Evolutionary conservation across 2,797 vertebrate genomes (phyloP), one percentile per base, ranked within the genome.

Genomic region (Syncerus caffer): DNA sequence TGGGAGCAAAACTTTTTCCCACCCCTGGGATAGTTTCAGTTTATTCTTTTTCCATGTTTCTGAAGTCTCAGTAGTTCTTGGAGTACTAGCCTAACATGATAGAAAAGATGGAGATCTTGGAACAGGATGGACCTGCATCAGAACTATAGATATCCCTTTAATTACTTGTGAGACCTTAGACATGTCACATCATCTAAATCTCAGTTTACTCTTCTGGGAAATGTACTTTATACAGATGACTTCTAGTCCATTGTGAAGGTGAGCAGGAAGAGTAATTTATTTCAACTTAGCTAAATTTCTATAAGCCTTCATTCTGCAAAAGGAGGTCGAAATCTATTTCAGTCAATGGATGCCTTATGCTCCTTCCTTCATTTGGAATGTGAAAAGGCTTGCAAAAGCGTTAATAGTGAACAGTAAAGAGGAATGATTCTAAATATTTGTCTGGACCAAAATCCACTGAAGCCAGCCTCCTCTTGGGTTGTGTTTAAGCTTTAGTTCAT

Each of bases 171-270:
- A 95, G 38, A 79, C 1, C 9, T 96, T 82, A 51, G 12, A 85
- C 25, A 93, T 51, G 50, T 89, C 64, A 93, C 3, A 57, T 50
- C 50, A 7, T 31, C 8, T 64, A 34, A 85, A 45, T 21, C 4
- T 71, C 60, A 88, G 19, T 45, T 98, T 82, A 38, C 27, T 74
- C 16, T 57, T 25, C 11, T 76, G 6, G 1, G 1, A 96, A 97
- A 89, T 12, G 34, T 29, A 21, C 76, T 17, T 67, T 58, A 45
- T 2, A 57, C 4, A 25, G 4, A 27, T 15, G 4, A 9, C 90
- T 15, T 88, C 55, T 34, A 53, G 29, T 82, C 2, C 27, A 88
- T 12, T 53, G 31, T 1, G 1, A 80, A 64, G 9, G 1, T 31
- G 9, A 89, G 13, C 21, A 86, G 80, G 2, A 78, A 55, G 55